Evolutionary conservation across 2,888 invertebrate genomes (phyloP).

Genomic region (Pseudococcus jackbeardsleyi): DNA sequence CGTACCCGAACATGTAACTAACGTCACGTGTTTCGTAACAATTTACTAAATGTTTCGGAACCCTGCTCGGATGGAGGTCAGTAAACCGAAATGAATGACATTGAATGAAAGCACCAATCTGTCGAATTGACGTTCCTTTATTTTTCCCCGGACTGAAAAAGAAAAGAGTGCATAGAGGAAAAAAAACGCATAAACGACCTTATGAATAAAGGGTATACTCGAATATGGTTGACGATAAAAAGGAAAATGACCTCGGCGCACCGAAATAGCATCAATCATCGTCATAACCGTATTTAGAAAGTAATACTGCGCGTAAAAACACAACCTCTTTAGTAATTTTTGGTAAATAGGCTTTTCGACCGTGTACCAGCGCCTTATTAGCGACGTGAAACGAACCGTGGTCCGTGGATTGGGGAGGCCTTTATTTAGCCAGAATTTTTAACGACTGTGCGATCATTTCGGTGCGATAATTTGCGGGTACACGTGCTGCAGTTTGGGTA

Average conservation of each 20-base stretch:
- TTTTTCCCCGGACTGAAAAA: not conserved
- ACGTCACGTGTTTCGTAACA: conserved; percentile 51
- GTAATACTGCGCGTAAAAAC: conserved; percentile 35
- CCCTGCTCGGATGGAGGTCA: conserved; percentile 55
- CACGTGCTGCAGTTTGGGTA: not conserved
- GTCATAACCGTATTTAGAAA: conserved; percentile 39
- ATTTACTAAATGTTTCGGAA: conserved; percentile 43
- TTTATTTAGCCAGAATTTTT: conserved; percentile 24
- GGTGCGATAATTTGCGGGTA: conserved; percentile 25
- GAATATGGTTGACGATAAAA: conserved; percentile 31
- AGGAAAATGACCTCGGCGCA: conserved; percentile 21
- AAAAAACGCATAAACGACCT: conserved; percentile 42
- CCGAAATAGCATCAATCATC: conserved; percentile 35
- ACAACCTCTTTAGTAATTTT: conserved; percentile 20
- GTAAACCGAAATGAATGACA: conserved; percentile 59
- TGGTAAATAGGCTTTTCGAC: conserved; percentile 21
- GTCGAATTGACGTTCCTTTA: conserved; percentile 44
- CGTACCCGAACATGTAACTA: conserved; percentile 33
- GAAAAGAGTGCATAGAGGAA: not conserved
- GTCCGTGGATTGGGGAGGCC: not conserved
- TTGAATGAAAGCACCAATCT: conserved; percentile 57
- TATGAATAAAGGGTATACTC: conserved; percentile 16
- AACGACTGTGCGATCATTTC: conserved; percentile 11
- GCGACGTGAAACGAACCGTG: not conserved
- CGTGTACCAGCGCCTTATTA: not conserved